A percentile compares a stretch with the other conserved stretches of the same genome.
phyloP scores from a whole-genome alignment of 2,888 invertebrate genomes.

The Zhuqinia jingwanae region DNA sequence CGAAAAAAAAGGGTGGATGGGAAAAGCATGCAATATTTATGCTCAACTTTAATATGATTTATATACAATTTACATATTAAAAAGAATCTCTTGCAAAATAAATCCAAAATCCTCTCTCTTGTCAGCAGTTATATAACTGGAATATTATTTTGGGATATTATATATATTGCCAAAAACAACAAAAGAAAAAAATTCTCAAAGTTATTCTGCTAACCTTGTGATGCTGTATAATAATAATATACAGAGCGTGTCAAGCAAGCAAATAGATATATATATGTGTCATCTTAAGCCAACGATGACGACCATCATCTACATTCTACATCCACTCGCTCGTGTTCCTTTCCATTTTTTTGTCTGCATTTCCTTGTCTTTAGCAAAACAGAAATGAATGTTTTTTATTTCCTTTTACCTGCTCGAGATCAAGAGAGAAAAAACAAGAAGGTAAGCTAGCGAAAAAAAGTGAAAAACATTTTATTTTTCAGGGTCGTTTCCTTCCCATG shows the following conservation, averaged over 20 bases:
- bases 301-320: not conserved
- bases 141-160: no score
- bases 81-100: slow-evolving; percentile 3
- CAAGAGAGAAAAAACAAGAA: not conserved
- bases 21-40: not conserved
- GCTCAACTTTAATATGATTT: slow-evolving; percentile 27
- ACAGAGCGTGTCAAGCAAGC: not conserved
- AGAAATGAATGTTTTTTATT: slow-evolving; percentile 21
- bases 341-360: not conserved
- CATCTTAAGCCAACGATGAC: no score
- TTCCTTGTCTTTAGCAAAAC: not conserved
- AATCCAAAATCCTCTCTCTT: no score
- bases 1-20: no score
- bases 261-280: no score
- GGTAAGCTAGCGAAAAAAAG: not conserved
- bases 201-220: no score
- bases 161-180: slow-evolving; percentile 4
- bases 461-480: slow-evolving; percentile 25
- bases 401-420: not conserved
- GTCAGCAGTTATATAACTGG: no score
- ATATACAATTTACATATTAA: slow-evolving; percentile 14
- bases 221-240: not conserved
- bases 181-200: not conserved
- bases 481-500: slow-evolving; percentile 44
- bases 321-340: no score